Percentiles rank a stretch among this genome's conserved stretches.
Evolutionary conservation across 2,888 invertebrate species (phyloP).

Genomic region (Lydus trimaculatus): DNA sequence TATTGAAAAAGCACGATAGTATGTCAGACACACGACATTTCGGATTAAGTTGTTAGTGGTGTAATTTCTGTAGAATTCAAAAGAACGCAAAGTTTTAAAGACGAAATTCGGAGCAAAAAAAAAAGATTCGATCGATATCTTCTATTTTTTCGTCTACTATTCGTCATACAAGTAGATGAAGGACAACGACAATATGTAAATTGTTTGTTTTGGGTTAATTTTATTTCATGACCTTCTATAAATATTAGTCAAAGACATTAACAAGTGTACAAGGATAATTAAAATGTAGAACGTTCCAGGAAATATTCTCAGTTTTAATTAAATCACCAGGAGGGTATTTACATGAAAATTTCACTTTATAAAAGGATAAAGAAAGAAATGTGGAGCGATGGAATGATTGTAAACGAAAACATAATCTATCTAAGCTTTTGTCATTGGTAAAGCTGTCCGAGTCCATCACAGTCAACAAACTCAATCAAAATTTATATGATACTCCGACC

Average conservation of each 20-base stretch:
- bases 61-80: constrained; percentile 9
- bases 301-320: constrained; percentile 18
- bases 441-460: constrained; percentile 24
- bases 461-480: constrained; percentile 39
- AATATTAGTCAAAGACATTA: constrained; percentile 18
- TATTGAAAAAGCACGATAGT: constrained; percentile 12
- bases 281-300: constrained; percentile 12
- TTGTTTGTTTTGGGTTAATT: constrained; percentile 16
- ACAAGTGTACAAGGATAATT: constrained; percentile 19
- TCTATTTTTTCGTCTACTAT: background rate
- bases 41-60: constrained; percentile 16
- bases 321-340: constrained; percentile 14
- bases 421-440: constrained; percentile 15
- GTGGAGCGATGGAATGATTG: background rate
- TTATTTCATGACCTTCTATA: constrained; percentile 13
- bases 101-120: background rate
- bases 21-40: constrained; percentile 19
- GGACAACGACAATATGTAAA: constrained; percentile 15
- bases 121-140: background rate
- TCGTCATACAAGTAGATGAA: background rate
- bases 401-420: background rate
- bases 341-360: background rate
- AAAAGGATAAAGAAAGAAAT: background rate
- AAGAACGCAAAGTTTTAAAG: constrained; percentile 6
- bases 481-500: constrained; percentile 38